Evolutionary conservation across 2,888 invertebrate genomes (phyloP), one percentile per base, ranked within the genome.

Genomic region (Leptura quadrifasciata): DNA sequence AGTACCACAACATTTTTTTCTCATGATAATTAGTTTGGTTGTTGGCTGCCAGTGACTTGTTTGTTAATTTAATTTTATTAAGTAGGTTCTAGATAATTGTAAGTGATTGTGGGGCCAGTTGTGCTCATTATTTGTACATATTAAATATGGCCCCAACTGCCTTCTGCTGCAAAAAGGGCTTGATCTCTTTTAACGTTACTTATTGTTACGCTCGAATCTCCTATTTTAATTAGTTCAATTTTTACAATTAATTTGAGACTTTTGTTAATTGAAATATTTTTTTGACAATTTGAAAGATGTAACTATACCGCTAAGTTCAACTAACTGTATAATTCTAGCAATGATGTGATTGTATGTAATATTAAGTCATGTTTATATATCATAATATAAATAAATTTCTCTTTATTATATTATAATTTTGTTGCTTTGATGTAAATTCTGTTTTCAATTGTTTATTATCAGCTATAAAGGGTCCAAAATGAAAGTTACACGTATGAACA

Each of bases 301-400:
- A 58, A 77, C 78, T 77, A 75, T 78, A 77, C 79, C 78, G 81
- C 81, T 80, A 82, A 82, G 80, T 82, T 83, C 82, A 83, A 83
- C 82, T 86, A 87, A 86, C 84, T 84, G 82, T 86, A 85, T 85
- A 84, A 85, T 84, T 87, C 76, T 87, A 87, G 88, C 86, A 86
- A 88, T 84, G 86, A 89, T 89, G 88, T 88, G 88, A 88, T 86
- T 88, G 87, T 87, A 88, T 88, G 86, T 88, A 86, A 86, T 86
- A 82, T 86, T 88, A 88, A 88, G 87, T 87, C 85, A 88, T 87
- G 87, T 88, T 88, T 88, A 87, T 88, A 88, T 86, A 86, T 86
- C 86, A 85, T 86, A 85, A 86, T 86, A 86, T 87, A 85, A 86
- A 87, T 87, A 87, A 87, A 88, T 85, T 84, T 86, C 86, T 87